A percentile compares a stretch with the other conserved stretches of the same genome.
These are phyloP conservation scores for Dendrolimus pini DNA, from an alignment of 2,888 invertebrate species.

Conservation along the genomic window DNA sequence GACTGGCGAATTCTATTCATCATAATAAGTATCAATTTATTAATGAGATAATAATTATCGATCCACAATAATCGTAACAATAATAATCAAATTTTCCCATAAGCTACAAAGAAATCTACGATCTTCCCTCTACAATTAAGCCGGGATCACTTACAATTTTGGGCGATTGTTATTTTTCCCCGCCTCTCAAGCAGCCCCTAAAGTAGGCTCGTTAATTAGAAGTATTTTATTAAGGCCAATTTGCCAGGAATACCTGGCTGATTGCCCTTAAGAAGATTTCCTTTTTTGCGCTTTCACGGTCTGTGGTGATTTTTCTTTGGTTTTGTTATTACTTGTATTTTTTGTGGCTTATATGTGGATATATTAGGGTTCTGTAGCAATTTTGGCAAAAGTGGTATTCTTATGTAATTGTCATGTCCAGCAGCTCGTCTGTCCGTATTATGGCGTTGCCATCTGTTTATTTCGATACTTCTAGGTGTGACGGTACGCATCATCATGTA, in stretches of 20 bases:
- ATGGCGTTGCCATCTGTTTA: too few relatives aligned
- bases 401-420: too few relatives aligned
- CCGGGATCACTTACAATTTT: background rate
- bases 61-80: background rate
- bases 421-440: too few relatives aligned
- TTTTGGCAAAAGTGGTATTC: too few relatives aligned
- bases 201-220: constrained; percentile 55
- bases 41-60: background rate
- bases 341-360: too few relatives aligned
- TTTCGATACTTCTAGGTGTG: too few relatives aligned
- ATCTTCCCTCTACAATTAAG: background rate
- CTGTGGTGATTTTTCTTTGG: background rate
- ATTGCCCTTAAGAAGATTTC: constrained; percentile 46
- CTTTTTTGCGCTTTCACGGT: constrained; percentile 1
- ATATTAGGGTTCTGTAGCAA: too few relatives aligned
- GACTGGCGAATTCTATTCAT: too few relatives aligned
- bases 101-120: background rate
- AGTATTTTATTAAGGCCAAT: constrained; percentile 71
- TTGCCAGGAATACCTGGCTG: constrained; percentile 66
- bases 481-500: too few relatives aligned
- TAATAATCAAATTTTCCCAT: background rate
- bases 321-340: background rate
- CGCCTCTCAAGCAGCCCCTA: background rate
- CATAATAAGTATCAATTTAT: background rate
- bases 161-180: background rate